Percentiles rank a stretch among this genome's conserved stretches.
Conservation (phyloP, 2,797 vertebrate species). For the Gymnocypris eckloni region DNA sequence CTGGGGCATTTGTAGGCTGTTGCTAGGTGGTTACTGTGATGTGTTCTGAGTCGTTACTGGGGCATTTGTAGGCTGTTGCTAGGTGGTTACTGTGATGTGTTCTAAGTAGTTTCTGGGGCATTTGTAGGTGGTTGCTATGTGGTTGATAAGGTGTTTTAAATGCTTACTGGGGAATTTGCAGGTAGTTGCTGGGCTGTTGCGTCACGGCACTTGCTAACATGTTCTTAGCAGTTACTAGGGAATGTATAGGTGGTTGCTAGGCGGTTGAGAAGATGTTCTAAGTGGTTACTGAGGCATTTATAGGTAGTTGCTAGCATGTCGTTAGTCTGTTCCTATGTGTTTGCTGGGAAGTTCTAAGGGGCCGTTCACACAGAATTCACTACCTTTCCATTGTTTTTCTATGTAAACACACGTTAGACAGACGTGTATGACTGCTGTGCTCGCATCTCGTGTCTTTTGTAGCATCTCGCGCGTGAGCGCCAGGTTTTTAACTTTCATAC, state of each 20-base stretch:
- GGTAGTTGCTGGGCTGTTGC: neutral
- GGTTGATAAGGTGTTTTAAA: neutral
- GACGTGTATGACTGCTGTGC: too few relatives aligned
- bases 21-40: neutral
- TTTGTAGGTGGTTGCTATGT: neutral
- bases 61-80: neutral
- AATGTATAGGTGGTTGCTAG: neutral
- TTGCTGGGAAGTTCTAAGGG: too few relatives aligned
- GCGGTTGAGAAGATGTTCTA: neutral
- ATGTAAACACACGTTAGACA: too few relatives aligned
- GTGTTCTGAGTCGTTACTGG: too few relatives aligned
- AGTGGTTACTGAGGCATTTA: neutral
- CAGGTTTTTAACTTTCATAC: too few relatives aligned
- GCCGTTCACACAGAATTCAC: too few relatives aligned
- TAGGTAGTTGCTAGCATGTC: too few relatives aligned
- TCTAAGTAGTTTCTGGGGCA: neutral
- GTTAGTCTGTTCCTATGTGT: too few relatives aligned
- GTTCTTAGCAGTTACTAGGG: neutral
- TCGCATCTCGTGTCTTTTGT: too few relatives aligned
- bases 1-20: neutral
- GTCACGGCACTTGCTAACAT: neutral
- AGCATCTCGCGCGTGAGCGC: too few relatives aligned
- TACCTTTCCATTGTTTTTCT: too few relatives aligned
- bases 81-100: neutral
- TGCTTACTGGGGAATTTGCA: fast-evolving